Percentiles rank a stretch among this genome's conserved stretches.
These are phyloP conservation scores for Eueremaeus valkanovi DNA, from an alignment of 2,888 invertebrate genomes.

Conservation along the genomic window DNA sequence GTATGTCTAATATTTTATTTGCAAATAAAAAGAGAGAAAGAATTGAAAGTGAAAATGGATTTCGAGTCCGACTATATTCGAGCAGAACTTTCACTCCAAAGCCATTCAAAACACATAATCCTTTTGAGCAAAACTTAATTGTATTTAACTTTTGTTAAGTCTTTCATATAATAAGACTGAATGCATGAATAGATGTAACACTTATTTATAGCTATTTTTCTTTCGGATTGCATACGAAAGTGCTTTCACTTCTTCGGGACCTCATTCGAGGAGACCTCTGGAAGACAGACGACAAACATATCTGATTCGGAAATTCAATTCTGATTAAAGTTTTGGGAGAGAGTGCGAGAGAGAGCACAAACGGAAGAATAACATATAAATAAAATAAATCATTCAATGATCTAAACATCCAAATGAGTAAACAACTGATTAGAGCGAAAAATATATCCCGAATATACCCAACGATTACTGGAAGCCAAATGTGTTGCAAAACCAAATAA, in stretches of 20 bases:
- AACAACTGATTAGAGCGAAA: not conserved
- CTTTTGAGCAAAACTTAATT: not conserved
- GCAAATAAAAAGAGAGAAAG: not conserved
- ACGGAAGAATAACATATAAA: not conserved
- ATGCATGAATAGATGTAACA: no score
- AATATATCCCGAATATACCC: no score
- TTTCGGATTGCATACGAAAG: not conserved
- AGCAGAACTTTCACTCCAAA: not conserved
- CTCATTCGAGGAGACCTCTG: not conserved
- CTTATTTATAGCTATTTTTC: no score
- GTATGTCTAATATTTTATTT: slow-evolving; percentile 9
- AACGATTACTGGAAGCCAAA: no score
- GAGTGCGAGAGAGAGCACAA: not conserved
- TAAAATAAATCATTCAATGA: not conserved
- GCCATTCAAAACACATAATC: not conserved
- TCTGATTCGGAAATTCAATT: slow-evolving; percentile 16
- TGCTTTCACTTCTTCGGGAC: not conserved
- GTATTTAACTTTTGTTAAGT: no score
- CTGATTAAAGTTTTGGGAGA: not conserved
- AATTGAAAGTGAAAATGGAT: not conserved
- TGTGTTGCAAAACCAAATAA: no score
- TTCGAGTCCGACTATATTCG: not conserved
- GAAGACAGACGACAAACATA: not conserved
- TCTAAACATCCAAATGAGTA: not conserved
- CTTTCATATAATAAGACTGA: no score